Percentiles rank a stretch among this genome's conserved stretches.
Evolutionary conservation across 2,888 invertebrate species (phyloP).

Genomic region (Teinopalpus imperialis): DNA sequence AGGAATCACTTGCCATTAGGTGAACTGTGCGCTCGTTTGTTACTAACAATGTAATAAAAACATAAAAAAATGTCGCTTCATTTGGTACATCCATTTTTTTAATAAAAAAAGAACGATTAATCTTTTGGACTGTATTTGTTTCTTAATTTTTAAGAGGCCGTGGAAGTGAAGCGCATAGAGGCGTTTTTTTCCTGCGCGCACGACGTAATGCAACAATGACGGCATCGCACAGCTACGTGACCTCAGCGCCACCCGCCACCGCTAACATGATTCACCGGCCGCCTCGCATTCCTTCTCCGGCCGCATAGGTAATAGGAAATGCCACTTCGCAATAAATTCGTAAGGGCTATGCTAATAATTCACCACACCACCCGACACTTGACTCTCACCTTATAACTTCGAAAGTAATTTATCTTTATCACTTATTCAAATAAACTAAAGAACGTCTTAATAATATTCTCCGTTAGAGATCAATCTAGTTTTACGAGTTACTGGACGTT

Average conservation of each 20-base stretch:
- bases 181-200: not conserved
- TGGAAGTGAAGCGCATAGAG: conserved; percentile 1
- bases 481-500: not conserved
- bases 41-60: no score
- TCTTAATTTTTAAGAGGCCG: not conserved
- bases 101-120: no score
- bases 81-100: no score
- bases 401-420: conserved; percentile 25
- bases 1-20: no score
- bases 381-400: conserved; percentile 27
- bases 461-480: conserved; percentile 3
- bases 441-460: conserved; percentile 5
- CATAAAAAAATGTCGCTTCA: no score
- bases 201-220: conserved; percentile 54
- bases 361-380: conserved; percentile 33
- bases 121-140: no score
- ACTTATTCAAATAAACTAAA: conserved; percentile 14
- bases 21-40: no score
- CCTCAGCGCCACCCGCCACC: conserved; percentile 41
- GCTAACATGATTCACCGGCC: conserved; percentile 62
- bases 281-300: conserved; percentile 59
- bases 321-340: conserved; percentile 62
- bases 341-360: conserved; percentile 50
- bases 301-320: conserved; percentile 73
- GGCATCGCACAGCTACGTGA: conserved; percentile 59